Conservation (phyloP, 2,888 invertebrate genomes). For the Eristalis arbustorum region DNA sequence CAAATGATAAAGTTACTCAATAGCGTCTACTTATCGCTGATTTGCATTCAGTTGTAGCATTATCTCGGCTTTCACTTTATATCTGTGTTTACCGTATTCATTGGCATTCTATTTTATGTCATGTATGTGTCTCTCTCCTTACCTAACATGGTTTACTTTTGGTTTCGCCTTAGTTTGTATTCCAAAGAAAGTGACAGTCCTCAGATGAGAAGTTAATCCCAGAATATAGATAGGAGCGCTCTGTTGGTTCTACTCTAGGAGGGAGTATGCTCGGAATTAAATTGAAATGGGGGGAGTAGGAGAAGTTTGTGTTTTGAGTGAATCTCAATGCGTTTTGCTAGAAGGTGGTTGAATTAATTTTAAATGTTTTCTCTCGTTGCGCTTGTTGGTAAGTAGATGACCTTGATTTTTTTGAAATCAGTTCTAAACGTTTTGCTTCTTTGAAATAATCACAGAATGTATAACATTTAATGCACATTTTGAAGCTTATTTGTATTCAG, state of each 20-base stretch:
- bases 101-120: neutral
- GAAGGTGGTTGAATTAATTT: too few relatives aligned
- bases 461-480: too few relatives aligned
- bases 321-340: too few relatives aligned
- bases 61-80: neutral
- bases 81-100: neutral
- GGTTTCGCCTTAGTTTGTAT: neutral
- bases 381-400: too few relatives aligned
- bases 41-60: neutral
- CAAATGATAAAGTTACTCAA: neutral
- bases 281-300: neutral
- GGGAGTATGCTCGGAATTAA: neutral
- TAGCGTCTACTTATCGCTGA: neutral
- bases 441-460: too few relatives aligned
- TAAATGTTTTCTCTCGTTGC: too few relatives aligned
- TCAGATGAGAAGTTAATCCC: neutral
- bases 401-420: too few relatives aligned
- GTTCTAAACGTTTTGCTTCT: too few relatives aligned
- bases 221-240: neutral
- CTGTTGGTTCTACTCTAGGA: neutral
- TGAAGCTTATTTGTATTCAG: too few relatives aligned
- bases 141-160: neutral
- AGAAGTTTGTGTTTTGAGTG: too few relatives aligned
- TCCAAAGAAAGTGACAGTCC: neutral
- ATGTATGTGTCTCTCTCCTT: neutral